Evolutionary conservation across 2,888 invertebrate genomes (phyloP), one percentile per base, ranked within the genome.

Genomic region (Prosopocoilus inquinatus): DNA sequence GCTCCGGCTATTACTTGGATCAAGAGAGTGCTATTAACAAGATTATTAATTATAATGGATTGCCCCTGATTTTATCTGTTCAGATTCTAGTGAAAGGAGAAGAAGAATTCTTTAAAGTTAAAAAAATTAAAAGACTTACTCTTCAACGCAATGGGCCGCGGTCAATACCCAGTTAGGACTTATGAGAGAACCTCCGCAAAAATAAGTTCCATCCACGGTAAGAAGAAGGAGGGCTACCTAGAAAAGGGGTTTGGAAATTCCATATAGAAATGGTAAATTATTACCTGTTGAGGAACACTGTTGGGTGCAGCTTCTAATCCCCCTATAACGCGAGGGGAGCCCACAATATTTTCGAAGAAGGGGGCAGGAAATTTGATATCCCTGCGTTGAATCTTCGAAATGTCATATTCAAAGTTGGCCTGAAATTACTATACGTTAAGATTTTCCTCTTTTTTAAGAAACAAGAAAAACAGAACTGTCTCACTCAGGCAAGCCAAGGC

Each of bases 141-240:
- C 33, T 15, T 44, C 45, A 28, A 55, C 45, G 68, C 82, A 82
- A 66, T 82, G 82, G 1, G 82, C 82, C 1, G 82, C 81, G 0
- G 82, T 81, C 39, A 82, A 64, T 47, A 82, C 75, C 78, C 79
- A 81, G 59, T 78, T 73, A 3, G 64, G 71, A 55, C 76, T 74
- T 5, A 82, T 64, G n/a, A 82, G 72, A 0, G 80, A 74, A 1
- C 80, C 81, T 1, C 82, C 82, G 57, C 82, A 82, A 72, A 82
- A 82, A 0, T 80, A 80, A 32, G 78, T 59, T 55, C 76, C 75
- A 9, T 43, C 39, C n/a, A 44, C 41, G 11, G 20, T 53, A 48
- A 52, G 53, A 36, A 64, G 55, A 3, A 62, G 39, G n/a, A 62
- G 34, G 33, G 35, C 64, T 52, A 64, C 55, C 55, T 55, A 11